phyloP scores from a whole-genome alignment of 2,113 vertebrate species.

The Bujurquina vittata region DNA sequence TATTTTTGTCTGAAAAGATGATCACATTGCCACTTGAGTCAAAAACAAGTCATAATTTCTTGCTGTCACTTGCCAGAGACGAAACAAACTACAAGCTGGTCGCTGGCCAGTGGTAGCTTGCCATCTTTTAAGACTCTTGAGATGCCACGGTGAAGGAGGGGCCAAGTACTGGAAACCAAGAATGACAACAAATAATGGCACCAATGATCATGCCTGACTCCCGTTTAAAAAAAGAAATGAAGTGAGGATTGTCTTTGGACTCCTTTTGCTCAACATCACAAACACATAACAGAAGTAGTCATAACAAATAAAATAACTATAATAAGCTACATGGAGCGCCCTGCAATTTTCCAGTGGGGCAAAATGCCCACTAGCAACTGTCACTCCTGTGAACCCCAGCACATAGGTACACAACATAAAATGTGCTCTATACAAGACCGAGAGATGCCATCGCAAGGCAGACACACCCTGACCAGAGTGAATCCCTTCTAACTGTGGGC shows the following conservation, averaged over 20 bases:
- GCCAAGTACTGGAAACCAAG: neutral
- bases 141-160: neutral
- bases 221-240: neutral
- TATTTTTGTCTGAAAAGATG: neutral
- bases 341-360: neutral
- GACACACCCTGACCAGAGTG: conserved; percentile 61
- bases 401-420: neutral
- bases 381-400: neutral
- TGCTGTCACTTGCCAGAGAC: neutral
- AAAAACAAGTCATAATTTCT: neutral
- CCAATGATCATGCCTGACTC: neutral
- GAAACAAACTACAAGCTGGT: neutral
- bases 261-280: neutral
- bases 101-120: neutral
- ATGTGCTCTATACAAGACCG: neutral
- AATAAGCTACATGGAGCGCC: neutral
- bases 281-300: neutral
- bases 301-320: neutral
- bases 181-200: neutral
- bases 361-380: neutral
- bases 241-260: neutral
- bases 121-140: neutral
- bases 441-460: conserved; percentile 9
- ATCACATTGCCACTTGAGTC: neutral
- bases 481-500: conserved; percentile 7